A percentile compares a stretch with the other conserved stretches of the same genome.
phyloP scores from a whole-genome alignment of 2,888 invertebrate species.

The Onthophagus sagittarius region DNA sequence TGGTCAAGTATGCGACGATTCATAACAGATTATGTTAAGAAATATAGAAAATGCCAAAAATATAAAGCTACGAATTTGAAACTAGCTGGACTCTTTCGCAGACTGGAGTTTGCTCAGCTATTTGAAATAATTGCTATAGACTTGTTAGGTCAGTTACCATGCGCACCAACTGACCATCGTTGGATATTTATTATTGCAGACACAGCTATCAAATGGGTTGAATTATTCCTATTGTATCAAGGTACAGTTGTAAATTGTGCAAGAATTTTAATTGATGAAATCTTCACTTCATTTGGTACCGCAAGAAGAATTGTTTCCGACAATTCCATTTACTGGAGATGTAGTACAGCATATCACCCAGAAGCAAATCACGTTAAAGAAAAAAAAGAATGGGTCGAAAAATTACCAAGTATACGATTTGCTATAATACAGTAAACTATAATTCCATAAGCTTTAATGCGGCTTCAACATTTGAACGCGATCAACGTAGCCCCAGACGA shows the following conservation, averaged over 20 bases:
- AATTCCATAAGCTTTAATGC: too few relatives aligned
- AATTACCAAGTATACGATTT: too few relatives aligned
- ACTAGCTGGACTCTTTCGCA: too few relatives aligned
- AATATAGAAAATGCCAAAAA: too few relatives aligned
- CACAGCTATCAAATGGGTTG: slow-evolving; percentile 32
- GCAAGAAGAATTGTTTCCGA: slow-evolving; percentile 38
- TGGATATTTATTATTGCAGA: slow-evolving; percentile 26
- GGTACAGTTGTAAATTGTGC: slow-evolving; percentile 29
- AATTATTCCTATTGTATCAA: slow-evolving; percentile 29
- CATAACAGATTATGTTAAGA: slow-evolving; percentile 30
- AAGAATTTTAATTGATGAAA: neutral
- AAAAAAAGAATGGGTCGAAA: too few relatives aligned
- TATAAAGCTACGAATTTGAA: too few relatives aligned
- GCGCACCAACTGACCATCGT: slow-evolving; percentile 6
- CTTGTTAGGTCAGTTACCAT: slow-evolving; percentile 30
- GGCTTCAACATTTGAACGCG: too few relatives aligned
- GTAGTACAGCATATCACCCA: slow-evolving; percentile 39
- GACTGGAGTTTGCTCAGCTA: too few relatives aligned
- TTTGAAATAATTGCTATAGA: too few relatives aligned
- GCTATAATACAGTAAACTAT: too few relatives aligned
- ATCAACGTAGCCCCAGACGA: too few relatives aligned
- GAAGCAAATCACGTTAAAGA: slow-evolving; percentile 39
- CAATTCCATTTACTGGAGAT: slow-evolving; percentile 38
- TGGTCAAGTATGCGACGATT: slow-evolving; percentile 34
- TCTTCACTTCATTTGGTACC: slow-evolving; percentile 33